Base-by-base conservation (phyloP, 2,797 vertebrate species). In the Sebastes flavidus region DNA sequence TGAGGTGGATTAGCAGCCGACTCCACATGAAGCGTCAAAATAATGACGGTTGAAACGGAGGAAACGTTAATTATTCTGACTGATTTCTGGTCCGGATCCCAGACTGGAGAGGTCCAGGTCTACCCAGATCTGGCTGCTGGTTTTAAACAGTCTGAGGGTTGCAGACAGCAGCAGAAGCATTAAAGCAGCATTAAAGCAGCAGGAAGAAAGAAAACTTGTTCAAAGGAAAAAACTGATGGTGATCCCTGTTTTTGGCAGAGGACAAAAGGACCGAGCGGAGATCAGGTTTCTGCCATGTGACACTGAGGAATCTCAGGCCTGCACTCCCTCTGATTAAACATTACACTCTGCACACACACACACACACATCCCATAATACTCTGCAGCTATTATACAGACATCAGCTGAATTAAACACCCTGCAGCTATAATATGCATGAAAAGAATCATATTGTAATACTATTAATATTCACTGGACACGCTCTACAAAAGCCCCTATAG, bases 281-380 rank as follows among this genome's bases (percentile, higher is more conserved):
- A 87, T 93, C 91, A 84, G 86, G 91, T 92, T 92, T 71, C 92
- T 63, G 79, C 69, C 89, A 93, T 78, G 88, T 94, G 92, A 94
- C 91, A 30, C 90, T 42, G 62, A 88, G 91, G 91, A 93, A 93
- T 92, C 91, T 91, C 80, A 65, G 71, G 1, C 29, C 82, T 68
- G 75, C 78, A 30, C 77, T 83, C 49, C 27, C 27, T 38, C 58
- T 71, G 80, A 87, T 88, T 84, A 78, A 84, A 86, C 82, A 67
- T 81, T 54, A 76, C 65, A 65, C 62, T 34, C 46, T 11, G 46
- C 34, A 36, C 34, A 36, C 34, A 32, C 11, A 32, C 11, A 32
- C 42, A 81, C 55, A 1, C 32, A 80, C 63, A 29, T 67, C 49
- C 70, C 3, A 34, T 59, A 73, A 42, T 36, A 36, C 59, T 46